Base-by-base conservation (phyloP, 2,888 invertebrate species). In the Alcis repandata region DNA sequence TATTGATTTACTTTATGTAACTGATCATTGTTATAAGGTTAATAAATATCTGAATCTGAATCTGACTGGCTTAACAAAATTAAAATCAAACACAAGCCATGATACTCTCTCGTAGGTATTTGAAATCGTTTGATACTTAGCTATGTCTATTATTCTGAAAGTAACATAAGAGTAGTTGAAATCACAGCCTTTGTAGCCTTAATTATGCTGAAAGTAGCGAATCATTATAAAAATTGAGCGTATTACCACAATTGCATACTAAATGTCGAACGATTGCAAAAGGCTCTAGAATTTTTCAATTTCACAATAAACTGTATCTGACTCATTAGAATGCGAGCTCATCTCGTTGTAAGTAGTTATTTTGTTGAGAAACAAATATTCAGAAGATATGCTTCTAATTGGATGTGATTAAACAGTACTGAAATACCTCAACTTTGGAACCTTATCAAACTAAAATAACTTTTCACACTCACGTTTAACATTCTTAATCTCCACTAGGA, bases 241-340 rank as follows among this genome's bases (percentile, higher is more conserved):
- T 57, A 59, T 68, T 72, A 63, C 72, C 63, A 61, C 54, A 69
- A 62, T 66, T 51, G 58, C 56, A 53, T 32, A 56, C 45, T 53
- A 68, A 68, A 63, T 65, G 65, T 72, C 67, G 67, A 67, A 68
- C 59, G 59, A 67, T 72, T 69, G 67, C 70, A 66, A 48, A 67
- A 66, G 7, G 48, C 46, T 53, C 65, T 69, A 63, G 65, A 70
- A 70, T 66, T 51, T 48, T 51, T 45, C 41, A 36, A 58, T 72
- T 72, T 70, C 69, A 69, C 65, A 70, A 72, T 57, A 53, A 11
- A 32, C 67, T 67, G 59, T 70, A 68, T 63, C 60, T 61, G n/a
- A 38, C 27, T 58, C 40, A 49, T 59, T 58, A 61, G 59, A 69
- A 63, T 61, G 52, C 59, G 59, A 70, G 60, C 59, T 69, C 64